A percentile compares a stretch with the other conserved stretches of the same genome.
phyloP scores from a whole-genome alignment of 2,797 vertebrate genomes.

The Sebastes wilsoni region DNA sequence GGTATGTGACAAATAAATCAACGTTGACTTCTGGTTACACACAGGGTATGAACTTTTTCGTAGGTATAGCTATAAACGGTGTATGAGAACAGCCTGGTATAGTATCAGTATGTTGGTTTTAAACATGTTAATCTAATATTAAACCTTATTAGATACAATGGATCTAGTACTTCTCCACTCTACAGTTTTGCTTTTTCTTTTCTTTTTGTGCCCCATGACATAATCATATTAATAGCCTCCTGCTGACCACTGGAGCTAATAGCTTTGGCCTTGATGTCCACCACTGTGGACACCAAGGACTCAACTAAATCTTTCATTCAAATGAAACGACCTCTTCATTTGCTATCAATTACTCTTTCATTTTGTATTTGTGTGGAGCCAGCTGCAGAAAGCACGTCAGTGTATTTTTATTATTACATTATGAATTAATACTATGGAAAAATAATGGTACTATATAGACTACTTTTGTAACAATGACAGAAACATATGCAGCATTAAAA shows the following conservation, averaged over 20 bases:
- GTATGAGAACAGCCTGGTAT: no score
- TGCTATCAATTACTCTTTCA: conserved; percentile 20
- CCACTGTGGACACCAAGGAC: not conserved
- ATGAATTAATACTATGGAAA: not conserved
- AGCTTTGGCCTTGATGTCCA: conserved; percentile 25
- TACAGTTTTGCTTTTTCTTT: not conserved
- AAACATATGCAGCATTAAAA: not conserved
- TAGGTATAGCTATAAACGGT: no score
- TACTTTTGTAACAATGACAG: not conserved
- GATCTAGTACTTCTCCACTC: not conserved
- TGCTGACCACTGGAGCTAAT: conserved; percentile 30
- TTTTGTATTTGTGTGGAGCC: not conserved
- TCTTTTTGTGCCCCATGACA: not conserved
- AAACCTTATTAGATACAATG: not conserved
- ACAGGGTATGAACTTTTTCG: no score
- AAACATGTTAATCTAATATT: not conserved
- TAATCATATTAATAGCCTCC: conserved; percentile 33
- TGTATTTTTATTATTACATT: not conserved
- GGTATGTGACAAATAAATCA: no score
- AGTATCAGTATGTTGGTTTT: not conserved
- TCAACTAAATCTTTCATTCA: conserved; percentile 21
- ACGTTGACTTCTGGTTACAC: no score
- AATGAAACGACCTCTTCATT: conserved; percentile 32
- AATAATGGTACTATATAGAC: not conserved
- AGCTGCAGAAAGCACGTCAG: not conserved